Conservation (phyloP, 2,797 vertebrate species). For the Anguilla megastoma region DNA sequence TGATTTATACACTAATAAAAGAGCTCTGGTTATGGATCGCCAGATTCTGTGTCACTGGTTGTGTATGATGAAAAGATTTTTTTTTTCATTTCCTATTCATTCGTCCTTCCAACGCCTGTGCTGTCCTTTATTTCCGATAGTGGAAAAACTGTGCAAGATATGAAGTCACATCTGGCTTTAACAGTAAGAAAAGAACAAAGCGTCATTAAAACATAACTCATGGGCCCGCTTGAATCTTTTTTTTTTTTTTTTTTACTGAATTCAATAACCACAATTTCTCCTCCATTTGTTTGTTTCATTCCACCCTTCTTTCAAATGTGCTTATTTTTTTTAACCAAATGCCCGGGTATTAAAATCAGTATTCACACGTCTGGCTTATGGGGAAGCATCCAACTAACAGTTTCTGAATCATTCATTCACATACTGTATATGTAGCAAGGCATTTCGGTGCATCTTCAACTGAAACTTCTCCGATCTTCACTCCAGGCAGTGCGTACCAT, state of each 20-base stretch:
- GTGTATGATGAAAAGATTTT: conserved; percentile 24
- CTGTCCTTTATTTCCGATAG: not conserved
- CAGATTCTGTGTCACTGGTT: conserved; percentile 21
- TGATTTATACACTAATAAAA: conserved; percentile 22
- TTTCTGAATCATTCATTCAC: not conserved
- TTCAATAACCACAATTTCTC: not conserved
- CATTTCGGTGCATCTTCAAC: not conserved
- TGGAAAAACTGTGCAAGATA: not conserved
- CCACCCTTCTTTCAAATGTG: not conserved
- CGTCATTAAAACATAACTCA: not conserved
- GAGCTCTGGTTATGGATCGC: not conserved
- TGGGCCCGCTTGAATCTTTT: not conserved
- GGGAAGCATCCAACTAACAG: not conserved
- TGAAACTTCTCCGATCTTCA: not conserved
- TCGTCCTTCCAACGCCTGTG: conserved; percentile 4
- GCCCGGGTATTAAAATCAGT: not conserved
- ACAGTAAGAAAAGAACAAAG: no score
- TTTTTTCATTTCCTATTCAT: conserved; percentile 29
- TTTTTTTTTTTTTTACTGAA: no score
- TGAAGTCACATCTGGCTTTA: no score
- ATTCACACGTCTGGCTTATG: not conserved
- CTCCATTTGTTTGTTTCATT: not conserved
- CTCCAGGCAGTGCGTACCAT: not conserved
- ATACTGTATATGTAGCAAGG: not conserved
- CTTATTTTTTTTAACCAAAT: not conserved